Evolutionary conservation across 2,888 invertebrate genomes (phyloP).

Genomic region (Julus scandinavius): DNA sequence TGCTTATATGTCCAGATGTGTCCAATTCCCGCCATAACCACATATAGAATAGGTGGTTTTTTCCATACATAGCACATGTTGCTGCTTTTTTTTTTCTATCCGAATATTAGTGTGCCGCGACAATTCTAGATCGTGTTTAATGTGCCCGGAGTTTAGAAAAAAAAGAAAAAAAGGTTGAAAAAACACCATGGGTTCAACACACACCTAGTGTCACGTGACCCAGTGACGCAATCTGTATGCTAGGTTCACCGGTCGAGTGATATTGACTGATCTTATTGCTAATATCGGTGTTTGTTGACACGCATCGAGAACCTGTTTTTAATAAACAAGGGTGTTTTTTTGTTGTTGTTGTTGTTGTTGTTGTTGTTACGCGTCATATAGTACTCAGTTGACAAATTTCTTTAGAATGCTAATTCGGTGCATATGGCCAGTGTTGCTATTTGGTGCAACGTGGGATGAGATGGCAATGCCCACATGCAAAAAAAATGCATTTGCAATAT

Average conservation of each 20-base stretch:
- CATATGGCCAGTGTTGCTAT: background rate
- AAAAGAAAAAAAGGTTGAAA: no score
- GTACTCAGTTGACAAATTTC: constrained; percentile 18
- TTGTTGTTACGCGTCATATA: background rate
- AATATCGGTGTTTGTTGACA: background rate
- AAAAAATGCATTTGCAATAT: no score
- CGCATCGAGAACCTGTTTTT: background rate
- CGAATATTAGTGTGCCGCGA: no score
- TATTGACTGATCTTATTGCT: background rate
- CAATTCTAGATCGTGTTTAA: no score
- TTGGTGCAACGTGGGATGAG: background rate
- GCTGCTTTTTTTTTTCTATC: no score
- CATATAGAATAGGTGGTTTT: no score
- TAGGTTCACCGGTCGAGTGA: background rate
- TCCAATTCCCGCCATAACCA: no score
- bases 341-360: no score
- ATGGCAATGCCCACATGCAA: no score
- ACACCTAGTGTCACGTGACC: background rate
- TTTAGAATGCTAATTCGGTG: constrained; percentile 21
- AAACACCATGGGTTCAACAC: background rate
- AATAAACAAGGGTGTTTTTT: background rate
- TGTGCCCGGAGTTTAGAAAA: no score
- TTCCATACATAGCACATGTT: no score
- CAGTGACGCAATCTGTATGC: background rate
- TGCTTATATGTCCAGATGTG: no score